phyloP scores from a whole-genome alignment of 1,140 invertebrate genomes.

The Heliconius himera region DNA sequence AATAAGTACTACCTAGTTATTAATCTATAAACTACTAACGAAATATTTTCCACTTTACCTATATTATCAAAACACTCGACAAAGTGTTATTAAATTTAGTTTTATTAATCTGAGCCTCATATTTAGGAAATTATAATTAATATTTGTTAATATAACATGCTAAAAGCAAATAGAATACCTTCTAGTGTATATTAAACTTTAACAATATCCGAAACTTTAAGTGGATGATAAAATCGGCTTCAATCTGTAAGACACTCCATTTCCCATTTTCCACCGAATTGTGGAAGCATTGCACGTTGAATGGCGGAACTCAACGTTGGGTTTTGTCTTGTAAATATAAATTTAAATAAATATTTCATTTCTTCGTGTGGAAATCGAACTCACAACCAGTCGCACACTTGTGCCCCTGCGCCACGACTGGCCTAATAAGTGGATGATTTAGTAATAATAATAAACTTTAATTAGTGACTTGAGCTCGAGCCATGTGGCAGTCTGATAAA shows the following conservation, averaged over 20 bases:
- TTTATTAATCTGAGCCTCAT: neutral
- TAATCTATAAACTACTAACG: no score
- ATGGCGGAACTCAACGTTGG: no score
- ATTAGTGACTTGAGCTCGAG: constrained; percentile 16
- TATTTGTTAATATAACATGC: neutral
- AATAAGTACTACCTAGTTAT: no score
- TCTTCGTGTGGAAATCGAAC: no score
- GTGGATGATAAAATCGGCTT: neutral
- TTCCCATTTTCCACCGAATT: no score
- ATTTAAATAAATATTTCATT: no score
- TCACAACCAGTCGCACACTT: no score
- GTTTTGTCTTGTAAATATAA: no score
- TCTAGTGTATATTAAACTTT: neutral
- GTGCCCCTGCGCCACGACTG: no score
- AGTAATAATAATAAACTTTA: constrained; percentile 19
- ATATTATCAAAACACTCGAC: neutral
- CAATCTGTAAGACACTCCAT: no score
- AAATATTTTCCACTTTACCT: neutral
- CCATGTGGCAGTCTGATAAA: constrained; percentile 13
- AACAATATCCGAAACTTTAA: neutral
- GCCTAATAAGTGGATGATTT: neutral
- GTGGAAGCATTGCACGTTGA: no score
- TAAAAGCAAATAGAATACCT: neutral
- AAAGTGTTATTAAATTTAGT: neutral
- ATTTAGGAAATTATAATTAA: neutral